Conservation (phyloP, 2,113 vertebrate species). For the Microtus richardsoni region DNA sequence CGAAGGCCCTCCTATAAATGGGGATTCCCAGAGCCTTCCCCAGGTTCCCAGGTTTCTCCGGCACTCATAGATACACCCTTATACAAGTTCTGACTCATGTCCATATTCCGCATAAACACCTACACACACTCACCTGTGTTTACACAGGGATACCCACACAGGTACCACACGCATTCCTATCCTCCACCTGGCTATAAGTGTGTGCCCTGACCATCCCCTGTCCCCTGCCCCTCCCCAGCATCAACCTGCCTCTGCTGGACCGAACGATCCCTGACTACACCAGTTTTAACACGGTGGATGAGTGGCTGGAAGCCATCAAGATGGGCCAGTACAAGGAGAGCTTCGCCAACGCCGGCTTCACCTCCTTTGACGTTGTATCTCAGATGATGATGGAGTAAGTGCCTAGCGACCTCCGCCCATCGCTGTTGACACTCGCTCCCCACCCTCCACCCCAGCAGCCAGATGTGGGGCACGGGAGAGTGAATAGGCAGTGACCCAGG, state of each 20-base stretch:
- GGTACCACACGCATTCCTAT: background rate
- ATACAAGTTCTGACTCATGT: background rate
- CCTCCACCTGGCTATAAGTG: rapidly evolving
- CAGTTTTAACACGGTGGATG: slow-evolving; percentile 95
- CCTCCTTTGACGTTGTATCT: slow-evolving; percentile 94
- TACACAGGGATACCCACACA: rapidly evolving
- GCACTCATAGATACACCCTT: rapidly evolving
- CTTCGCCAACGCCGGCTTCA: slow-evolving; percentile 94
- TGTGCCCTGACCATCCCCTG: background rate
- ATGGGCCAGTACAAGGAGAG: slow-evolving; percentile 99
- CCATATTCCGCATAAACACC: rapidly evolving
- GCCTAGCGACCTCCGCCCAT: background rate
- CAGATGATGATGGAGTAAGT: slow-evolving; percentile 98
- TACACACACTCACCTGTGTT: background rate
- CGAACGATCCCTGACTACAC: slow-evolving; percentile 96
- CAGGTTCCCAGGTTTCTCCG: background rate
- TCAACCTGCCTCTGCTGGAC: slow-evolving; percentile 95
- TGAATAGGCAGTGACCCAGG: background rate
- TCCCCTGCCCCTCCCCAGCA: slow-evolving; percentile 84
- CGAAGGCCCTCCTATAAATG: background rate
- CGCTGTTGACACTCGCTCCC: rapidly evolving
- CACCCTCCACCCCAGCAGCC: background rate
- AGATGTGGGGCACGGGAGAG: rapidly evolving
- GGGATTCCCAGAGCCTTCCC: background rate
- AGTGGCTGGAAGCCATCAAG: slow-evolving; percentile 98